These are phyloP conservation scores for Limnothrissa miodon DNA, from an alignment of 2,113 vertebrate genomes.

Conservation along the genomic window DNA sequence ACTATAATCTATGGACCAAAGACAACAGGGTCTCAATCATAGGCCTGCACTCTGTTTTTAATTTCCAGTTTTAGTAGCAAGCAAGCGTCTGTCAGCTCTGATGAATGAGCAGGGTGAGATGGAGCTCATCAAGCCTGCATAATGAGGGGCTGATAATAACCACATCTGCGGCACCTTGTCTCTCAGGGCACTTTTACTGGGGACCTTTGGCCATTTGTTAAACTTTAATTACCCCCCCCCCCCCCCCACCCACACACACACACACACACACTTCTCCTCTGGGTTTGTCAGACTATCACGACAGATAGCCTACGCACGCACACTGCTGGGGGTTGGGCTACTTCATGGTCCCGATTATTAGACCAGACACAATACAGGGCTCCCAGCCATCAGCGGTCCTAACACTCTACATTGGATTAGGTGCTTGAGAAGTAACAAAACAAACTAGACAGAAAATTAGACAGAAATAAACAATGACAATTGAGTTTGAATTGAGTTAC, in stretches of 20 bases:
- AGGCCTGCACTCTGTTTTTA: neutral
- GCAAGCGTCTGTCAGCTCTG: neutral
- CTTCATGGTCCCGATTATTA: neutral
- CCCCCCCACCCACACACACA: too few relatives aligned
- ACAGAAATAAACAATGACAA: too few relatives aligned
- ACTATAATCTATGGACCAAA: neutral
- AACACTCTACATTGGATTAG: neutral
- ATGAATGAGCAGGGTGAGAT: neutral
- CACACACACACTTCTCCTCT: neutral
- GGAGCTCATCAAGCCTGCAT: neutral
- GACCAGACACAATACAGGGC: neutral
- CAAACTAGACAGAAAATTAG: too few relatives aligned
- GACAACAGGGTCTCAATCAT: neutral
- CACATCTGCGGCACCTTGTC: neutral
- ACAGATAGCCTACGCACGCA: neutral
- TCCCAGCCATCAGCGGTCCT: slow-evolving; percentile 4
- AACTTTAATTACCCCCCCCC: neutral
- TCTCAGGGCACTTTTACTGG: neutral
- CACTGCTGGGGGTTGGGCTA: neutral
- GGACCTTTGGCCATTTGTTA: neutral
- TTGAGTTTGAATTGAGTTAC: too few relatives aligned
- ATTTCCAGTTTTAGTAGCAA: too few relatives aligned
- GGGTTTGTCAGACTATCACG: neutral
- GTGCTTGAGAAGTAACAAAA: neutral
- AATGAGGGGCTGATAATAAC: neutral